Evolutionary conservation across 2,888 invertebrate species (phyloP), one percentile per base, ranked within the genome.

Genomic region (Diabrotica balteata): DNA sequence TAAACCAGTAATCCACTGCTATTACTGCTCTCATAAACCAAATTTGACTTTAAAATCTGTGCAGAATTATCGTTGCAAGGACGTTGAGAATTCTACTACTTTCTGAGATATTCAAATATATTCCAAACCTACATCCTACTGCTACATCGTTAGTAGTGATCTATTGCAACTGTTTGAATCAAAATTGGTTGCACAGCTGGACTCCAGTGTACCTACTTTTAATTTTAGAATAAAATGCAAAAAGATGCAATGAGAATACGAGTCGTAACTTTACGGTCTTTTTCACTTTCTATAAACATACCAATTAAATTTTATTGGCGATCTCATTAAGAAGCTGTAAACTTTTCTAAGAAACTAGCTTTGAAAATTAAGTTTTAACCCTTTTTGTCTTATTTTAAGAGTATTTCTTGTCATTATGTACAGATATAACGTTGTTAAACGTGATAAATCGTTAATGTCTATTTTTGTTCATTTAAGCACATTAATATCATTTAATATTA

Each of bases 241-340:
- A n/a, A 43, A 42, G 8, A 9, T n/a, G 55, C 55, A 45, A 9
- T 47, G 10, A 8, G 45, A 9, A 45, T 57, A 8, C 44, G 17
- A 58, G 58, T 64, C 64, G 52, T 64, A 64, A 64, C 58, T 64
- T 58, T 52, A 17, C 50, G 22, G 44, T 45, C 42, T 44, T 50
- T 64, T 63, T 64, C 64, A 52, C 64, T 64, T 64, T 64, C 64
- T 32, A 44, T 64, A 64, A 64, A 64, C 58, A 59, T 59, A 53
- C 54, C 63, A 59, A 67, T 67, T 67, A 67, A 59, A 51, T 59
- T 67, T 67, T 63, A 67, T 59, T 58, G 55, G 8, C 8, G 46
- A 59, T 54, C 50, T 63, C 59, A 67, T 67, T 67, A 63, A 63
- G 53, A 54, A 10, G 59, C 53, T 63, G 59, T 54, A 63, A 55